Evolutionary conservation across 2,888 invertebrate genomes (phyloP), one percentile per base, ranked within the genome.

Genomic region (Drosophila percnosoma): DNA sequence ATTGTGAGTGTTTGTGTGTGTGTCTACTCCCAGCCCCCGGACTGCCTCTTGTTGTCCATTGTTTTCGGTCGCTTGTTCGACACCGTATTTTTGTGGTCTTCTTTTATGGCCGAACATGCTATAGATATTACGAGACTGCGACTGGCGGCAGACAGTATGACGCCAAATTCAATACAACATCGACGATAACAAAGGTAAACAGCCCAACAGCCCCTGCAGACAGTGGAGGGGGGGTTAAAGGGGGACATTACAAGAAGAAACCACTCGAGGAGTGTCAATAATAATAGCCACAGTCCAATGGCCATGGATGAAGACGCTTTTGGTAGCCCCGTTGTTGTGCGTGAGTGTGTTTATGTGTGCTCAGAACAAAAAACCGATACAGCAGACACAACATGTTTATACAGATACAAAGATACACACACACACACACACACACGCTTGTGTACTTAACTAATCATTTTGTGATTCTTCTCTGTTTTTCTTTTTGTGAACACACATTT

Each of bases 131-230:
- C 49, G 67, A 55, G 66, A 77, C 59, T 62, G 72, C 66, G 73
- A 87, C 90, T 80, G 76, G 83, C 90, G 76, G 83, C 91, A 91
- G 91, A 91, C 91, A 91, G 91, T 91, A 87, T 91, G 91, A 91
- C 91, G 91, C 91, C 91, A 91, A 90, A 91, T 83, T 86, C 87
- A 89, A 87, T 73, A 85, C 77, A 78, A 72, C 75, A 76, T 59
- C 72, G 80, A 63, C 90, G 89, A 90, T 85, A 90, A 90, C 90
- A 82, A 85, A 90, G 87, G 90, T 88, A 88, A 88, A 88, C 66
- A 57, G 40, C 38, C 27, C 38, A 27, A 54, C n/a, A 45, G 45
- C 6, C 51, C 18, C 29, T 53, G 61, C 36, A 52, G 24, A 52
- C 45, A 45, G n/a, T n/a, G 21, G 15, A 5, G 7, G 40, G 33